Conservation (phyloP, 2,797 vertebrate species). For the Anguilla pacifica region DNA sequence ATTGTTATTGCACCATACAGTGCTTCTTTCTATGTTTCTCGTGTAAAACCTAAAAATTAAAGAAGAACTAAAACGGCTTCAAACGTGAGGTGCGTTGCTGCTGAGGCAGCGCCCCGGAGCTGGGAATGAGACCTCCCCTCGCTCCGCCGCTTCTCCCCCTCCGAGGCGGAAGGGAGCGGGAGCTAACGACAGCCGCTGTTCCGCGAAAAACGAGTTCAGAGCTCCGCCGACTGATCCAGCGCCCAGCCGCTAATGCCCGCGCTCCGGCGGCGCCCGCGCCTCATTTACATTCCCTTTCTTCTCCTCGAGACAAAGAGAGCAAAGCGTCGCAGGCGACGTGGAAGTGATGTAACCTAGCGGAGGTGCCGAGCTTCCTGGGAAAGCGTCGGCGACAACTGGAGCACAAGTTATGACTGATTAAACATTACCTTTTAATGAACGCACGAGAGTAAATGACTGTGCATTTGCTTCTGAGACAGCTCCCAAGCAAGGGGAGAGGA, state of each 20-base stretch:
- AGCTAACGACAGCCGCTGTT: slow-evolving; percentile 41
- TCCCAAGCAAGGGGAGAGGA: neutral
- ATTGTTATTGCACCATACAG: neutral
- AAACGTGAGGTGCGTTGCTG: neutral
- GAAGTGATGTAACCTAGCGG: slow-evolving; percentile 17
- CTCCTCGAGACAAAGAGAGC: slow-evolving; percentile 4
- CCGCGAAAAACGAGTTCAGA: slow-evolving; percentile 15
- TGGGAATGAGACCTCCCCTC: neutral
- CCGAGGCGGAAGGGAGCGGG: neutral
- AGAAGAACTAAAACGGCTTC: neutral
- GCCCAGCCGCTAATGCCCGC: neutral
- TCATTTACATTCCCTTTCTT: slow-evolving; percentile 14
- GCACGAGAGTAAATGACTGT: neutral
- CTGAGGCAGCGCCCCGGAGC: neutral
- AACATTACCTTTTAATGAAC: neutral
- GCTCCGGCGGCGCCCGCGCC: neutral
- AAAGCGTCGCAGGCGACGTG: neutral
- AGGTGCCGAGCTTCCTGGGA: neutral
- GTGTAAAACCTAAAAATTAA: neutral
- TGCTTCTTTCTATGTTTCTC: neutral
- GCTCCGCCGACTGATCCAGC: neutral
- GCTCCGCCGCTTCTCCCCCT: neutral
- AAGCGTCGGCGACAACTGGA: neutral
- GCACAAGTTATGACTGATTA: neutral
- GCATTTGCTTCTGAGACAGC: neutral